Evolutionary conservation across 2,113 vertebrate species (phyloP).

Genomic region (Formicarius rufipectus): DNA sequence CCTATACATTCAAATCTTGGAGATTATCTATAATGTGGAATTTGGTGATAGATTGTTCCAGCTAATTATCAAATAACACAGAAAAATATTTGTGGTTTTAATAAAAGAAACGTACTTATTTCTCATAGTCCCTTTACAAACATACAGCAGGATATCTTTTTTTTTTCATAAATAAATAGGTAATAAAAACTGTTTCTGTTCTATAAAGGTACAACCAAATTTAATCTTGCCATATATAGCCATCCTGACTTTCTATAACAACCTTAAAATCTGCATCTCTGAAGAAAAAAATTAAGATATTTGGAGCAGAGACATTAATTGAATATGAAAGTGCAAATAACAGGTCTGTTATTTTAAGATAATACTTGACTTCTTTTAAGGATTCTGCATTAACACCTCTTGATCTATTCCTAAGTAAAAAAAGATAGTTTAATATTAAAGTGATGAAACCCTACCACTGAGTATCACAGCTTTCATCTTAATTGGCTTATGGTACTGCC

Average conservation of each 20-base stretch:
- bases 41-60: conserved; percentile 19
- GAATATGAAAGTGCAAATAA: conserved; percentile 59
- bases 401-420: conserved; percentile 72
- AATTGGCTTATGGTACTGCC: conserved; percentile 67
- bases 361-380: conserved; percentile 70
- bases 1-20: neutral
- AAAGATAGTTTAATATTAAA: conserved; percentile 68
- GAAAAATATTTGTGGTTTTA: neutral
- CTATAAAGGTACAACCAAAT: neutral
- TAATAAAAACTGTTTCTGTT: neutral
- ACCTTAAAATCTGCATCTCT: neutral
- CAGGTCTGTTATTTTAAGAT: conserved; percentile 67
- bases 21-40: neutral
- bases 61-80: conserved; percentile 34
- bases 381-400: conserved; percentile 73
- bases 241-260: neutral
- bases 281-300: conserved; percentile 9
- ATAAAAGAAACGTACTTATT: neutral
- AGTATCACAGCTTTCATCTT: conserved; percentile 72
- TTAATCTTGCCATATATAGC: neutral
- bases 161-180: neutral
- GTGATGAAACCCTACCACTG: conserved; percentile 57
- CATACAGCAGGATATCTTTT: neutral
- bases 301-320: conserved; percentile 24
- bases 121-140: neutral